phyloP scores from a whole-genome alignment of 2,797 vertebrate species.

The Ispidina lecontei region DNA sequence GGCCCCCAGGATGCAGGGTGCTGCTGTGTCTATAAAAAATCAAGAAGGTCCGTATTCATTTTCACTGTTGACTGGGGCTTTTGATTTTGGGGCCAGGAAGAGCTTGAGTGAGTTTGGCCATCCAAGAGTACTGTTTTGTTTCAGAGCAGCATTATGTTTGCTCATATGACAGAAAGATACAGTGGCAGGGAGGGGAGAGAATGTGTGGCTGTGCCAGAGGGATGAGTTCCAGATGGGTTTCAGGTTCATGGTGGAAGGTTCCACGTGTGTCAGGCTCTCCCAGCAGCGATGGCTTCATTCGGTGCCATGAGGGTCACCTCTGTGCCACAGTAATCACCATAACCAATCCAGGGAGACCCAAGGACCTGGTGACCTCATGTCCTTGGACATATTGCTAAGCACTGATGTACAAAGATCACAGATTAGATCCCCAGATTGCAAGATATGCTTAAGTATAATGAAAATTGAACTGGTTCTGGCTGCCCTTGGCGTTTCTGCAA shows the following conservation, averaged over 20 bases:
- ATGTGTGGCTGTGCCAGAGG: accelerated
- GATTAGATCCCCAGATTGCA: background rate
- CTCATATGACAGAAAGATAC: background rate
- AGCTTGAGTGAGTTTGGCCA: background rate
- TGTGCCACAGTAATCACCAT: accelerated
- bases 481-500: background rate
- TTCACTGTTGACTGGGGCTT: background rate
- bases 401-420: accelerated
- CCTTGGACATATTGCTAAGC: background rate
- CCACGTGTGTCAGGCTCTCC: background rate
- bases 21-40: background rate
- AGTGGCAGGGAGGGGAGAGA: background rate
- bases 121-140: background rate
- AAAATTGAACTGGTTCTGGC: background rate
- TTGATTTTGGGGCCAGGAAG: background rate
- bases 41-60: background rate
- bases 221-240: background rate
- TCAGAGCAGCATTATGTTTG: accelerated
- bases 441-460: accelerated
- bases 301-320: accelerated
- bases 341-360: background rate
- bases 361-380: accelerated
- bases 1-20: background rate
- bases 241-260: background rate
- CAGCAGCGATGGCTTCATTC: accelerated